Evolutionary conservation across 2,888 invertebrate genomes (phyloP), one percentile per base, ranked within the genome.

Genomic region (Rugalucina vietnamica): DNA sequence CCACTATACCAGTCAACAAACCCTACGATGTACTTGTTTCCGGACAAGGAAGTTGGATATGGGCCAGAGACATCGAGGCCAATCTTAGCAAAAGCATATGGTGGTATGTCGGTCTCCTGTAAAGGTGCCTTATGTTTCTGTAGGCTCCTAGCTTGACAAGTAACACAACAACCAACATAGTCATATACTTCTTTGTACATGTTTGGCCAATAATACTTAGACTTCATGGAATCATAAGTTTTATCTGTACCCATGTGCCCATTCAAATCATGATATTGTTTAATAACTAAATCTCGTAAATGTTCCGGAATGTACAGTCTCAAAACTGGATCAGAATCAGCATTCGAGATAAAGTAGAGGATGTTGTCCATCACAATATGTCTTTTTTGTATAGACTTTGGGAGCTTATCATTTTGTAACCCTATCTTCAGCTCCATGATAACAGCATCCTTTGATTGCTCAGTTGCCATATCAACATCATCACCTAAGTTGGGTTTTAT

Each of bases 381-480:
- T 14, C 29, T 60, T 27, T 60, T 24, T 5, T 60, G 3, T 8
- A 27, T 60, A 8, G 60, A 27, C 12, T 2, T 14, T 27, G 60
- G 14, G 1, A 12, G n/a, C 14, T 60, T 27, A 5, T 27, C 60
- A 1, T 60, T 60, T 14, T 27, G 24, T 27, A 60, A 14, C 34
- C 36, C 43, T 0, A n/a, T 24, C 39, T 37, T 85, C 14, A 84
- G 39, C 60, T 60, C n/a, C 12, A 32, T 0, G n/a, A 83, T 39
- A 10, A 65, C 43, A 18, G 27, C n/a, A 65, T 84, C 84, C 18
- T 50, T 73, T 4, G 27, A 29, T 69, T 76, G 79, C 54, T 84
- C 77, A 4, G 18, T 34, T 29, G 18, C 24, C 80, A 77, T 77
- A 37, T 73, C 32, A n/a, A 81, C n/a, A 36, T 32, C 34, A 29